A percentile compares a stretch with the other conserved stretches of the same genome.
phyloP scores from a whole-genome alignment of 1,140 invertebrate genomes.

The Sycophaga agraensis region DNA sequence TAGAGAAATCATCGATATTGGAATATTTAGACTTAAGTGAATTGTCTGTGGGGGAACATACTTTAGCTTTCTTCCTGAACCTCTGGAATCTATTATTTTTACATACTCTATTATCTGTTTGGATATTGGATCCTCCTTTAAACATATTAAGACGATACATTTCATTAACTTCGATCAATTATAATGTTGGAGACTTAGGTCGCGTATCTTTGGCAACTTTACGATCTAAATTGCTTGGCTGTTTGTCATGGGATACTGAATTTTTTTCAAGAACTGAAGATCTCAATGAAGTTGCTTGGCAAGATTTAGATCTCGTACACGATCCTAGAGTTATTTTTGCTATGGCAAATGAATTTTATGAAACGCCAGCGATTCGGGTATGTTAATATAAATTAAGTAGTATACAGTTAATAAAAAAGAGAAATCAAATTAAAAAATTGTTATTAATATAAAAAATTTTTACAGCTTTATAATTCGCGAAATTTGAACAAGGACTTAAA shows the following conservation, averaged over 20 bases:
- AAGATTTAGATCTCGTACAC: slow-evolving; percentile 45
- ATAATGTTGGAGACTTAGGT: slow-evolving; percentile 50
- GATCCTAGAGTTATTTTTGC: slow-evolving; percentile 48
- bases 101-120: slow-evolving; percentile 39
- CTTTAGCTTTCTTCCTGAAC: slow-evolving; percentile 49
- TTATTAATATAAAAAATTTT: slow-evolving; percentile 17
- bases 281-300: slow-evolving; percentile 48
- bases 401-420: slow-evolving; percentile 9
- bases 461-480: slow-evolving; percentile 40
- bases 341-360: slow-evolving; percentile 45
- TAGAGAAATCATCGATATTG: slow-evolving; percentile 42
- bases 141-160: slow-evolving; percentile 38
- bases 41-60: slow-evolving; percentile 48
- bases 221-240: slow-evolving; percentile 43
- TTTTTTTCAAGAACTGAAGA: slow-evolving; percentile 41
- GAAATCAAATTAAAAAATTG: not conserved
- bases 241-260: slow-evolving; percentile 29
- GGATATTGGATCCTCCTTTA: slow-evolving; percentile 35
- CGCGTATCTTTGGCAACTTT: slow-evolving; percentile 46
- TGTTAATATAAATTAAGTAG: slow-evolving; percentile 18
- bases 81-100: slow-evolving; percentile 50
- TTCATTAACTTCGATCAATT: slow-evolving; percentile 44
- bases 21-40: slow-evolving; percentile 44
- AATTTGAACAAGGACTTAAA: slow-evolving; percentile 41
- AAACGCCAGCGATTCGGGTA: slow-evolving; percentile 43